These are phyloP conservation scores for Phainopepla nitens DNA, from an alignment of 2,113 vertebrate genomes.

Conservation along the genomic window DNA sequence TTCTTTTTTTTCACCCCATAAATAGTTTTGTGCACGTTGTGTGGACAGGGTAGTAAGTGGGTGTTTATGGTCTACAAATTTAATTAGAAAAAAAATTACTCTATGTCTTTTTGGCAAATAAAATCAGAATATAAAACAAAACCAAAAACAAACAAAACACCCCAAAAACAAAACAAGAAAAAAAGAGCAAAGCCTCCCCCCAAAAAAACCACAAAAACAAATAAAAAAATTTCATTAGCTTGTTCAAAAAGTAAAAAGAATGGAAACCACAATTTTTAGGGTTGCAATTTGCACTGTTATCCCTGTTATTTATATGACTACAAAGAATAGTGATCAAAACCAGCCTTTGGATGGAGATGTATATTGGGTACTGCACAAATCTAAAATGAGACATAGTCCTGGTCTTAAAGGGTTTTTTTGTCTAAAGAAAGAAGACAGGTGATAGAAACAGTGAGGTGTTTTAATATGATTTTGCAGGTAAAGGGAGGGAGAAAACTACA, in stretches of 20 bases:
- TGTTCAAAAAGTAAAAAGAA: neutral
- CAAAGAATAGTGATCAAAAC: neutral
- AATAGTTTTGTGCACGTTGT: neutral
- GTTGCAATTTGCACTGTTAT: neutral
- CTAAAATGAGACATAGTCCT: neutral
- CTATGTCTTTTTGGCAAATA: neutral
- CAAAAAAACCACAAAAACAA: neutral
- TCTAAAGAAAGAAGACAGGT: neutral
- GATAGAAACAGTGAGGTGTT: neutral
- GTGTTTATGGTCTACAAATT: neutral
- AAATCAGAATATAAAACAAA: neutral
- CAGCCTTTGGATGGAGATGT: neutral
- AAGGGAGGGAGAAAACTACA: neutral
- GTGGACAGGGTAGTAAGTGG: fast-evolving
- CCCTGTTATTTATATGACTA: no score
- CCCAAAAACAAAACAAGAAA: neutral
- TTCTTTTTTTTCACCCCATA: neutral
- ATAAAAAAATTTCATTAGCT: neutral
- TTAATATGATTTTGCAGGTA: neutral
- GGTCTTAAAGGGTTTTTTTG: neutral
- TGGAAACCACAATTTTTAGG: neutral
- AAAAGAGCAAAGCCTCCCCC: no score
- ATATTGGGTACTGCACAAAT: neutral
- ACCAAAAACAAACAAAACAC: no score
- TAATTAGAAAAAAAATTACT: neutral